Conservation (phyloP, 2,113 vertebrate species). For the Azemiops feae region DNA sequence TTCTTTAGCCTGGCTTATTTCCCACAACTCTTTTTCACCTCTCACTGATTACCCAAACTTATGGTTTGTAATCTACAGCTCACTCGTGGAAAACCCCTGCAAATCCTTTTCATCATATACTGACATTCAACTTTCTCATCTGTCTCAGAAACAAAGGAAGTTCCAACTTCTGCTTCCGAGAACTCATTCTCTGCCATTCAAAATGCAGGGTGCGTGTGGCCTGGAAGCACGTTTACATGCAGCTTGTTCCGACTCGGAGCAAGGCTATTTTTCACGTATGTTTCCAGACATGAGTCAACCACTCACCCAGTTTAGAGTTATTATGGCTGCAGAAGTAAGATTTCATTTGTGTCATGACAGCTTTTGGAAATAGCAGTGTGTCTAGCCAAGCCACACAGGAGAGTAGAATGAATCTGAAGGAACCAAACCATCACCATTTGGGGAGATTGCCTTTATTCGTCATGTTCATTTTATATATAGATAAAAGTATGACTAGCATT, state of each 20-base stretch:
- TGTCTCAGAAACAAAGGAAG: conserved; percentile 23
- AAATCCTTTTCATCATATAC: conserved; percentile 24
- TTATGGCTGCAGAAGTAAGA: conserved; percentile 10
- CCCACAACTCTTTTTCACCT: neutral
- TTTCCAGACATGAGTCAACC: conserved; percentile 45
- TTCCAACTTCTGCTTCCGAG: neutral
- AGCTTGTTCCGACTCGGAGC: neutral
- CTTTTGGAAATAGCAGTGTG: conserved; percentile 25
- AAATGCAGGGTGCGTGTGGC: neutral
- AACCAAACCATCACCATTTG: neutral
- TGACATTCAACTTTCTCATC: conserved; percentile 2
- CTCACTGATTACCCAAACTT: neutral
- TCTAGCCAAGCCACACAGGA: conserved; percentile 9
- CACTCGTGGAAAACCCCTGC: neutral
- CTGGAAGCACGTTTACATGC: conserved; percentile 1
- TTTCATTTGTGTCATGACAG: neutral
- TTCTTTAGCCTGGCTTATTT: neutral
- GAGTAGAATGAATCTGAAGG: neutral
- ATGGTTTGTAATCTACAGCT: neutral
- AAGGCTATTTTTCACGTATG: neutral
- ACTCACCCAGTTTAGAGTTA: neutral
- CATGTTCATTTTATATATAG: neutral
- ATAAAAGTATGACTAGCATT: neutral
- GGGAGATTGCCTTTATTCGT: neutral
- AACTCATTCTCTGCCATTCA: conserved; percentile 35